Evolutionary conservation across 2,797 vertebrate species (phyloP), one percentile per base, ranked within the genome.

Genomic region (Gobio occitaniae): DNA sequence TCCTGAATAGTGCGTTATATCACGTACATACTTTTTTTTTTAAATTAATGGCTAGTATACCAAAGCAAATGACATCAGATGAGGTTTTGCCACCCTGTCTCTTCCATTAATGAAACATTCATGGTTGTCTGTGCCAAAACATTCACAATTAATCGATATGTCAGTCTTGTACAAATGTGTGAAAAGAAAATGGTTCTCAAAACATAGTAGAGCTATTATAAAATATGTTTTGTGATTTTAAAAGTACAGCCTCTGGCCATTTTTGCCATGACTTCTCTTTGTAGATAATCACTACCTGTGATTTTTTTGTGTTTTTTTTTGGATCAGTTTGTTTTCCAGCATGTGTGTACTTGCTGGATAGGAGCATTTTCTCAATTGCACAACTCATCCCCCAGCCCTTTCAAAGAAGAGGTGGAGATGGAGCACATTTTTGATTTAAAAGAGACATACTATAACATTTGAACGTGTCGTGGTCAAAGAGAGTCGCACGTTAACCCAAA

Each of bases 291-390:
- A 82, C 78, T 61, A 56, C 77, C 65, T 84, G 19, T 54, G 61
- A 69, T 13, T n/a, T 66, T 10, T 1, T 16, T 44, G 19, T 32
- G n/a, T 25, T 41, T 29, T 10, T 12, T 7, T 83, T 70, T 71
- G 32, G 32, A 32, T 32, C 32, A 32, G 32, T 32, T 32, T 88
- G 36, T 74, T 47, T 86, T 71, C 6, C 47, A 56, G 36, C 79
- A 54, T 88, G 89, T 88, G 56, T 84, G 72, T 87, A 76, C 88
- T 86, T 86, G 85, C 72, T 78, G 41, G 41, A 78, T 48, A 61
- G 19, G 74, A 84, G 12, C 68, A 25, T 36, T 83, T 80, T 84
- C 13, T 25, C n/a, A 78, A 38, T 82, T 84, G 44, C 81, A 47
- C 59, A 84, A 78, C 25, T 87, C 66, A 17, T 65, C 74, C 38